Evolutionary conservation across 2,888 invertebrate species (phyloP).

Genomic region (Lingula anatina): DNA sequence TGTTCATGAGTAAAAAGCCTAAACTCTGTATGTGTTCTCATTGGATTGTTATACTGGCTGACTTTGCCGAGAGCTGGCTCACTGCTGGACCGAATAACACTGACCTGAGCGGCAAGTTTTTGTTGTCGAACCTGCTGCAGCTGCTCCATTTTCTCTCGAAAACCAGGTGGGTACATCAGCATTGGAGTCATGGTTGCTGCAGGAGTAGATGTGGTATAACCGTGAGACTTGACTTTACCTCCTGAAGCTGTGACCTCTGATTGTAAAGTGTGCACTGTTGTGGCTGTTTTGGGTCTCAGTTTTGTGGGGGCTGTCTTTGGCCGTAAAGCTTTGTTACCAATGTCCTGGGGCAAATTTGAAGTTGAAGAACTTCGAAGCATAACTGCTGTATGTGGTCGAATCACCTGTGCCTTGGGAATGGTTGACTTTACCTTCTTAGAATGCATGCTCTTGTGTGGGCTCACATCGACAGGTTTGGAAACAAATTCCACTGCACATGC

Average conservation of each 20-base stretch:
- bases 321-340: background rate
- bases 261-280: background rate
- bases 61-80: conserved; percentile 29
- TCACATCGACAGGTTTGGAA: conserved; percentile 19
- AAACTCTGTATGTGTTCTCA: conserved; percentile 40
- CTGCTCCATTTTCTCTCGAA: conserved; percentile 26
- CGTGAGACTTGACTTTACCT: conserved; percentile 5
- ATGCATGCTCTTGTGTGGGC: conserved; percentile 15
- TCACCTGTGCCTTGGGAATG: conserved; percentile 32
- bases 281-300: background rate
- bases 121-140: conserved; percentile 19
- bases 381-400: conserved; percentile 25
- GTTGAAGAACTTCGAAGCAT: background rate
- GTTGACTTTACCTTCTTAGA: conserved; percentile 29
- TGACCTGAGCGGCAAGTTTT: conserved; percentile 15
- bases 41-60: conserved; percentile 38
- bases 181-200: conserved; percentile 37
- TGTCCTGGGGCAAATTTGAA: background rate
- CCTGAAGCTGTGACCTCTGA: background rate
- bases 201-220: conserved; percentile 22
- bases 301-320: background rate
- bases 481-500: conserved; percentile 25
- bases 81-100: conserved; percentile 8
- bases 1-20: conserved; percentile 42
- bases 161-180: conserved; percentile 42